These are phyloP conservation scores for Zalophus californianus DNA, from an alignment of 2,797 vertebrate species.

Conservation along the genomic window DNA sequence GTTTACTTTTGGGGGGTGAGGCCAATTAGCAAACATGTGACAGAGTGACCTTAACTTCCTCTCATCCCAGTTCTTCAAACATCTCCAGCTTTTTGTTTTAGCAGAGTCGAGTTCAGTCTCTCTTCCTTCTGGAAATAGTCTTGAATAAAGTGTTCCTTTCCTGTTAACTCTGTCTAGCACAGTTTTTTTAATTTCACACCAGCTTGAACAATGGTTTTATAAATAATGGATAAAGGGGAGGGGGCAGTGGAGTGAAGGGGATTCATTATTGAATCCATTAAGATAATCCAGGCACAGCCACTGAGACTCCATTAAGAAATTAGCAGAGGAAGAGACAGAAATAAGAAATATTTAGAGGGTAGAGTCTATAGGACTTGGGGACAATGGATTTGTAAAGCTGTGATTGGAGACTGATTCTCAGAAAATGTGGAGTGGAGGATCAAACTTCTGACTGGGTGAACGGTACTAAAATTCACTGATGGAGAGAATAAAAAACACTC, in stretches of 20 bases:
- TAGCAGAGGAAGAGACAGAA: neutral
- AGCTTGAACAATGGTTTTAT: neutral
- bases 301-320: neutral
- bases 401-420: neutral
- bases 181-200: neutral
- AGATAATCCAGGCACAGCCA: neutral
- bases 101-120: neutral
- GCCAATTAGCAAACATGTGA: neutral
- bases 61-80: neutral
- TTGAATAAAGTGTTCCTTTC: neutral
- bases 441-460: neutral
- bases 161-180: neutral
- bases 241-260: rapidly evolving
- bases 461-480: neutral
- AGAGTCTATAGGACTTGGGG: neutral
- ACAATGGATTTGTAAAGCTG: neutral
- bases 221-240: neutral
- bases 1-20: neutral
- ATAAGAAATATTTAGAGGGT: neutral
- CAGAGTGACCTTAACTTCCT: neutral
- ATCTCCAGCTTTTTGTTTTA: neutral
- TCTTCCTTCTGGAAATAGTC: neutral
- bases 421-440: neutral
- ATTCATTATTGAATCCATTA: neutral
- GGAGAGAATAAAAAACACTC: neutral